Percentiles rank a stretch among this genome's conserved stretches.
phyloP scores from a whole-genome alignment of 2,888 invertebrate genomes.

The Podotricha telesiphe region DNA sequence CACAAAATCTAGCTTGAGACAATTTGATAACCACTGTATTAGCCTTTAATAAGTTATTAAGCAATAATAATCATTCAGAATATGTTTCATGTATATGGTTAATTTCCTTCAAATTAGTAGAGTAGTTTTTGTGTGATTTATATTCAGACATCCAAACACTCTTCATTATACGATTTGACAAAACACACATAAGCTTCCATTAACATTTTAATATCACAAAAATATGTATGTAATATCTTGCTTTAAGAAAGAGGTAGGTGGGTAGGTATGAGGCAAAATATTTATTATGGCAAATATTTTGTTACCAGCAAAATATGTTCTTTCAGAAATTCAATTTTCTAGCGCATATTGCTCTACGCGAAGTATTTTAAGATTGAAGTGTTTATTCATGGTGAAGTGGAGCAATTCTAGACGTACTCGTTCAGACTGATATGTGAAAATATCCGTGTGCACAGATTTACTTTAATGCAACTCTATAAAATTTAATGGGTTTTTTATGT shows the following conservation, averaged over 20 bases:
- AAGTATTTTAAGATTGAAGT: slow-evolving; percentile 41
- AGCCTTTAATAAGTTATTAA: too few relatives aligned
- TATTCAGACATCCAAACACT: too few relatives aligned
- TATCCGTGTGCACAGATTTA: slow-evolving; percentile 31
- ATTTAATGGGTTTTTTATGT: neutral
- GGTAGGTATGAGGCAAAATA: neutral
- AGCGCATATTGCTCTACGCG: slow-evolving; percentile 36
- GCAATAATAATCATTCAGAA: too few relatives aligned
- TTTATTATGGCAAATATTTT: neutral
- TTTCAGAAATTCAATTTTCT: slow-evolving; percentile 35
- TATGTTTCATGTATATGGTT: too few relatives aligned
- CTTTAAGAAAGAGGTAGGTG: neutral
- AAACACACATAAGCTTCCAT: neutral
- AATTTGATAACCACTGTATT: too few relatives aligned
- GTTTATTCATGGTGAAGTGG: slow-evolving; percentile 40
- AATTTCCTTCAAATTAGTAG: too few relatives aligned
- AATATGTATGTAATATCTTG: neutral
- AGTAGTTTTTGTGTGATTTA: too few relatives aligned
- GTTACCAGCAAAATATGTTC: slow-evolving; percentile 23
- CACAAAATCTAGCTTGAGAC: too few relatives aligned
- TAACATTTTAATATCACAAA: neutral
- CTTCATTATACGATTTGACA: neutral
- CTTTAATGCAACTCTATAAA: slow-evolving; percentile 3
- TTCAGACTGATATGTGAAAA: slow-evolving; percentile 35
- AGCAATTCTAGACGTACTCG: slow-evolving; percentile 36